Conservation (phyloP, 1,140 invertebrate species). For the Zaprionus camerounensis region DNA sequence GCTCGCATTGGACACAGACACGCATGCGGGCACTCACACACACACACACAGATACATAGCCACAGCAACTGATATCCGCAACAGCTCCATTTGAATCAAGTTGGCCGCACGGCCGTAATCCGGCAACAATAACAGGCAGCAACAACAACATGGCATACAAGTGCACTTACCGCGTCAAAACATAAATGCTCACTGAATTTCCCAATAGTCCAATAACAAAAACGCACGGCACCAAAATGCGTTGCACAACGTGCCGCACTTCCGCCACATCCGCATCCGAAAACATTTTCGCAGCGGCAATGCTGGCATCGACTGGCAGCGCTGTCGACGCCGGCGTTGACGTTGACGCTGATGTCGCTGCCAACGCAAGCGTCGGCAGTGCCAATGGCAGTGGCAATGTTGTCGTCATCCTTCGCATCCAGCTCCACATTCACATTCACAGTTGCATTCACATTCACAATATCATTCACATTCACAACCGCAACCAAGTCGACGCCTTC, state of each 20-base stretch:
- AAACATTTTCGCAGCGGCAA: conserved; percentile 70
- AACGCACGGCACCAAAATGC: conserved; percentile 89
- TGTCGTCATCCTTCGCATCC: conserved; percentile 45
- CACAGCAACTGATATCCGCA: conserved; percentile 2
- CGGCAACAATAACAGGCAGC: conserved; percentile 54
- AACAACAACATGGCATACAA: conserved; percentile 52
- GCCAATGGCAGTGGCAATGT: conserved; percentile 37
- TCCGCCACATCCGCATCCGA: conserved; percentile 77
- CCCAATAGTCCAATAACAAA: conserved; percentile 89
- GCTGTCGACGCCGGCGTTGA: conserved; percentile 27
- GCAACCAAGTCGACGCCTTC: conserved; percentile 3
- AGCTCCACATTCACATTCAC: not conserved
- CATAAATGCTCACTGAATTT: conserved; percentile 90
- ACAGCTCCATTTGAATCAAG: conserved; percentile 57
- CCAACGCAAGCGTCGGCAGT: conserved; percentile 12
- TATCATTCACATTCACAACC: not conserved
- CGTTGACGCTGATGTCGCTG: conserved; percentile 10
- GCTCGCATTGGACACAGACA: conserved; percentile 51
- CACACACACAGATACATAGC: conserved; percentile 32
- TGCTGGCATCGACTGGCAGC: conserved; percentile 42
- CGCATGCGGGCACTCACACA: not conserved
- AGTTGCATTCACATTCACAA: not conserved
- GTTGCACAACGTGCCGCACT: conserved; percentile 86
- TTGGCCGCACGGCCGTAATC: conserved; percentile 60
- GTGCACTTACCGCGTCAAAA: conserved; percentile 87